Conservation (phyloP, 92 coral and sea anemone species). For the Actinernus sp. region DNA sequence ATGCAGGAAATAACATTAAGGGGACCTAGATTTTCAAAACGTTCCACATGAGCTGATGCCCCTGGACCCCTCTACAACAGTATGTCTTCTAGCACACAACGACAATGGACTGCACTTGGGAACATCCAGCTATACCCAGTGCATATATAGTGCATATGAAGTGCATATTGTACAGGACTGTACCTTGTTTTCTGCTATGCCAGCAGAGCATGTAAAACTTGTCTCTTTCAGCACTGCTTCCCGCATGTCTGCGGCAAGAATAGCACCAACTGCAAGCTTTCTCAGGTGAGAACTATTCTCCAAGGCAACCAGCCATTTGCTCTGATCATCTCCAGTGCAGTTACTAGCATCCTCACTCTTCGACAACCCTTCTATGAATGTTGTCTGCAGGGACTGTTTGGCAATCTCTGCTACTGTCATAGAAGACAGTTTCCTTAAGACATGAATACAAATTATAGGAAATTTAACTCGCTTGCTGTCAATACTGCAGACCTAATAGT, state of each 20-base stretch:
- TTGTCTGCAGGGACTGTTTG: constrained; percentile 62
- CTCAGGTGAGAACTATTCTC: constrained; percentile 49
- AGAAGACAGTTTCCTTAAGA: constrained; percentile 49
- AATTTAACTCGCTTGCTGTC: too few relatives aligned
- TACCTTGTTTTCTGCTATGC: constrained; percentile 95
- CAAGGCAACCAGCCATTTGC: constrained; percentile 72
- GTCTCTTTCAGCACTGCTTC: constrained; percentile 85
- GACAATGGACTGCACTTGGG: too few relatives aligned
- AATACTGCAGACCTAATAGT: too few relatives aligned
- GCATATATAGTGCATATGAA: too few relatives aligned
- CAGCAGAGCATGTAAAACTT: constrained; percentile 94
- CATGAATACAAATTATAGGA: neutral
- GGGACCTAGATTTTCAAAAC: too few relatives aligned
- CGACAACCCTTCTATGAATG: constrained; percentile 78
- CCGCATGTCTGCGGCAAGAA: constrained; percentile 83
- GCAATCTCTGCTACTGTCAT: constrained; percentile 83
- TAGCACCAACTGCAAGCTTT: constrained; percentile 89
- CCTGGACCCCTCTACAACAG: too few relatives aligned
- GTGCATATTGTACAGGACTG: too few relatives aligned
- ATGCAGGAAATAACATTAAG: too few relatives aligned
- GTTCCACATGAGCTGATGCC: too few relatives aligned
- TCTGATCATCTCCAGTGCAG: constrained; percentile 4
- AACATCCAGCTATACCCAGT: too few relatives aligned
- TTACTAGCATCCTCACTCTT: constrained; percentile 20
- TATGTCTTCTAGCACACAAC: too few relatives aligned